Base-by-base conservation (phyloP, 2,113 vertebrate genomes). In the Daboia siamensis region DNA sequence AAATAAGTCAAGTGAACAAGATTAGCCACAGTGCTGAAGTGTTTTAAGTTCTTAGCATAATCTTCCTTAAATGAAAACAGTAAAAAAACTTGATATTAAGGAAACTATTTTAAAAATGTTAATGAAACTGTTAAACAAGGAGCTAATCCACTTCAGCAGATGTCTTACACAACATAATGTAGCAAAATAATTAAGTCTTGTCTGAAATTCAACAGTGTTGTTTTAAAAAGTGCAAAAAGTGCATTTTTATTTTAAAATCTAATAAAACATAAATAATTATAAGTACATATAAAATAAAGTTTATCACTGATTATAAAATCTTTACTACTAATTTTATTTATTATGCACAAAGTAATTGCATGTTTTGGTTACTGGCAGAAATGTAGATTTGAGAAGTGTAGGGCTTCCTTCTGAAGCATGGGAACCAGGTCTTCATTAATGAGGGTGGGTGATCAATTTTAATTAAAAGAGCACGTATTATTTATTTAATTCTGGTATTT, bases 41-140 rank as follows among this genome's bases (percentile, higher is more conserved):
- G 84, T 93, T 93, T 93, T 93, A 48, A 91, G 17, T 74, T 64
- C 93, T 94, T 97, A 94, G 90, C 46, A 46, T 96, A 96, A 97
- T 96, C 96, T 95, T 95, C 89, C 94, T 96, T 97, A 96, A 97
- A 97, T 96, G 96, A 96, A 97, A 96, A 97, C 97, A 97, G 97
- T 97, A 95, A 96, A 96, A 96, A 94, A 97, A 96, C 80, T 64
- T 96, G 61, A 96, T 91, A 96, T 97, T 97, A 97, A 96, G 93
- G 91, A 80, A 90, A 92, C 95, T 97, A 97, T 97, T 92, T 92
- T 98, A 97, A 95, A 96, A 96, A 94, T 88, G 95, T 95, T 92
- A 94, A 95, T 95, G 95, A 96, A 93, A 94, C 93, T 91, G 94
- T 93, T 96, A 95, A 96, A 97, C 95, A 95, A 96, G 94, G 94